Base-by-base conservation (phyloP, 2,888 invertebrate genomes). In the Calephelis perditalis region DNA sequence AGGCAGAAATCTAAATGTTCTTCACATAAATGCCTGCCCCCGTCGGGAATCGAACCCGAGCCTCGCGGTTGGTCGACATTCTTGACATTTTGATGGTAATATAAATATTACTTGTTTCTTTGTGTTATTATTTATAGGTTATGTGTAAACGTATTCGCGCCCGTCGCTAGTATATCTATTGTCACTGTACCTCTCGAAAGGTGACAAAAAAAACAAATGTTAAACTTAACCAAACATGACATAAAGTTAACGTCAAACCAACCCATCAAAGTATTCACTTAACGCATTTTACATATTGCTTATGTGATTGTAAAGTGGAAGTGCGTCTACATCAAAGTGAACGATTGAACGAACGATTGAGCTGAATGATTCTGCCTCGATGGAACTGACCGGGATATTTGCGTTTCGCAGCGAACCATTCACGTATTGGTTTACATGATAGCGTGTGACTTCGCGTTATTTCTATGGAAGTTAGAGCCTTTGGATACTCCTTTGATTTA, bases 281-380 rank as follows among this genome's bases (percentile, higher is more conserved):
- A 65, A 66, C 63, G 66, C 66, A 66, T 62, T 62, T 55, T 65
- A 62, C 80, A 52, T 52, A 52, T 52, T 52, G 52, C 52, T 52
- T 52, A 52, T 52, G 52, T 36, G 52, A 52, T 52, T 52, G 64
- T 71, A 71, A 62, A 73, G 74, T 78, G 80, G 76, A 73, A 83
- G 81, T 87, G 86, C 86, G 85, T 84, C 78, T 75, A 82, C 82
- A 85, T 86, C 86, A 87, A 86, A 86, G 86, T 75, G 84, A 71
- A 67, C 86, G 86, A 88, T 87, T 78, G 84, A 81, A 80, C 73
- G 78, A 76, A 71, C 73, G 76, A 71, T 67, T 66, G 72, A 70
- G 64, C 70, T 67, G 86, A 84, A 81, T 77, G 84, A 79, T 73
- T 79, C 76, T 76, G 74, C 75, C 71, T 80, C 76, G 76, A 45